Evolutionary conservation across 2,113 vertebrate species (phyloP).

Genomic region (Hippocampus guttulatus): DNA sequence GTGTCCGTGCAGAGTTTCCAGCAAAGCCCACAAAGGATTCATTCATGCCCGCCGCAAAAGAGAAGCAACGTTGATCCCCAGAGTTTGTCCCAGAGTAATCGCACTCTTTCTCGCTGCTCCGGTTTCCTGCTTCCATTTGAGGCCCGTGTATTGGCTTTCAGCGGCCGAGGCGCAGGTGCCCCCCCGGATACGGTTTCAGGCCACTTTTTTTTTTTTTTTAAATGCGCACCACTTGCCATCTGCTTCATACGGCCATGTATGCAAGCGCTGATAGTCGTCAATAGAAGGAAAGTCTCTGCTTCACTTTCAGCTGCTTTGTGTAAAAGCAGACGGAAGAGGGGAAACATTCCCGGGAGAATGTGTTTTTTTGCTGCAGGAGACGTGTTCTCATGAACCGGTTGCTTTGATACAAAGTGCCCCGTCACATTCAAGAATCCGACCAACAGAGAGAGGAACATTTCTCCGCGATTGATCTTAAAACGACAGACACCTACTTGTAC

Average conservation of each 20-base stretch:
- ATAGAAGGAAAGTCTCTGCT: conserved; percentile 37
- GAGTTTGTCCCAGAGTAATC: conserved; percentile 20
- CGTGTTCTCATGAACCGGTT: background rate
- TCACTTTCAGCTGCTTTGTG: conserved; percentile 36
- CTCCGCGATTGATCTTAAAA: conserved; percentile 21
- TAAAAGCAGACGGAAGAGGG: conserved; percentile 6
- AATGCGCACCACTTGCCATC: conserved; percentile 59
- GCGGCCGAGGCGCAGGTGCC: conserved; percentile 51
- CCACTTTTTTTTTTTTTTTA: conserved; percentile 30
- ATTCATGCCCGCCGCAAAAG: conserved; percentile 34
- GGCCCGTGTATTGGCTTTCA: conserved; percentile 53
- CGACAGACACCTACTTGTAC: conserved; percentile 6
- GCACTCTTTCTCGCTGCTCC: conserved; percentile 32
- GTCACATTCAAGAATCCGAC: conserved; percentile 19
- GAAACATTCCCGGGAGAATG: background rate
- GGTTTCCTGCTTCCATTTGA: conserved; percentile 53
- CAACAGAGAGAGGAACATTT: conserved; percentile 3
- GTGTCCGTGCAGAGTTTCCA: conserved; percentile 42
- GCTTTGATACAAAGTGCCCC: conserved; percentile 28
- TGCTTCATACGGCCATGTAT: conserved; percentile 48
- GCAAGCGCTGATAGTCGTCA: conserved; percentile 25
- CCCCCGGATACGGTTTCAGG: conserved; percentile 56
- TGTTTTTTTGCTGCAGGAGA: conserved; percentile 3
- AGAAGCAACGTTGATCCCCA: conserved; percentile 27
- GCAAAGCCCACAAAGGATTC: conserved; percentile 47